Evolutionary conservation across 1,140 invertebrate genomes (phyloP).

Genomic region (Zaprionus lachaisei): DNA sequence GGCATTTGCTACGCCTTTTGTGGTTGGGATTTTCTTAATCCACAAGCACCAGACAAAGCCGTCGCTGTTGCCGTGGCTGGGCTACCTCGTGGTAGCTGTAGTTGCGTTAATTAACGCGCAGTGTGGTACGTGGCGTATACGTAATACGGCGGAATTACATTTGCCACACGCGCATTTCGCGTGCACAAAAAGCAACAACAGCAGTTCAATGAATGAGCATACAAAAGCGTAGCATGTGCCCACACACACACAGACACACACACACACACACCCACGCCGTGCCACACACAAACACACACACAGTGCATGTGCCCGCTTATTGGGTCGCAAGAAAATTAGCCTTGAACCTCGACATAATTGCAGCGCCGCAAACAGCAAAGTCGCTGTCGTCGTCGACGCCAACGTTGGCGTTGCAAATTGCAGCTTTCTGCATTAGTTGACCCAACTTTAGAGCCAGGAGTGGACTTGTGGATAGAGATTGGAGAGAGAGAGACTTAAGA

Average conservation of each 20-base stretch:
- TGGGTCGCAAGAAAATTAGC: constrained; percentile 74
- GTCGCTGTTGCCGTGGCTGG: constrained; percentile 2
- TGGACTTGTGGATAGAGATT: background rate
- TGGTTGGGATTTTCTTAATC: constrained; percentile 61
- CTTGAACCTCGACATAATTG: constrained; percentile 80
- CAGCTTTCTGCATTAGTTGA: constrained; percentile 67
- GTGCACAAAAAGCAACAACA: constrained; percentile 40
- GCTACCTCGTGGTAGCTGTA: constrained; percentile 7
- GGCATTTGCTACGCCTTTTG: constrained; percentile 39
- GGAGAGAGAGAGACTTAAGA: too few relatives aligned
- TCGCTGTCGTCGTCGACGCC: constrained; percentile 1
- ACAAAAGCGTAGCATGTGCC: background rate
- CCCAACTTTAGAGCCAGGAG: constrained; percentile 1
- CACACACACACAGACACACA: constrained; percentile 3
- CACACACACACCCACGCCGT: constrained; percentile 8
- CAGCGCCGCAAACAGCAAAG: constrained; percentile 54
- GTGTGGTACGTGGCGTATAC: constrained; percentile 68
- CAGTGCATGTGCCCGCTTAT: constrained; percentile 35
- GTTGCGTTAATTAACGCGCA: constrained; percentile 70
- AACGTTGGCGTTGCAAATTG: constrained; percentile 11
- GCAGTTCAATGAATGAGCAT: constrained; percentile 14
- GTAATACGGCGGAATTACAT: constrained; percentile 68
- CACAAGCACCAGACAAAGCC: constrained; percentile 31
- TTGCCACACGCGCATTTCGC: constrained; percentile 74
- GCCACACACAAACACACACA: constrained; percentile 12